Evolutionary conservation across 2,113 vertebrate genomes (phyloP).

Genomic region (Raphicerus campestris): DNA sequence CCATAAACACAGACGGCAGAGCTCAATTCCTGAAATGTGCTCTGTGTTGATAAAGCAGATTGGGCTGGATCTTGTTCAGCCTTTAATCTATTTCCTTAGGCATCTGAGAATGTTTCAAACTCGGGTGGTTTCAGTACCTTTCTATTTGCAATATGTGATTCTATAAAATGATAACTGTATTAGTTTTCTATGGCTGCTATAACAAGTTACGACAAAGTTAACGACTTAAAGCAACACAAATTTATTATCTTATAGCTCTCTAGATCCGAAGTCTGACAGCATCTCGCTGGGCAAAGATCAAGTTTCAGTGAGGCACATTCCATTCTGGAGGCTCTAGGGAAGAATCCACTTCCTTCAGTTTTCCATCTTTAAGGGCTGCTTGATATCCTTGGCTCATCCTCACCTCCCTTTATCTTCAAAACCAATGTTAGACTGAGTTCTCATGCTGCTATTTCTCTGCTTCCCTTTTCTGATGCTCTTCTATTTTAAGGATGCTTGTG

Average conservation of each 20-base stretch:
- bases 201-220: not conserved
- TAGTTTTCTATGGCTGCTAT: not conserved
- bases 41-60: conserved; percentile 37
- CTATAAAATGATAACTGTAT: conserved; percentile 39
- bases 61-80: not conserved
- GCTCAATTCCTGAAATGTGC: conserved; percentile 11
- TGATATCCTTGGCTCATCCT: not conserved
- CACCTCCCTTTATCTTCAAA: not conserved
- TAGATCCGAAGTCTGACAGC: not conserved
- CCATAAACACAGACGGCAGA: not conserved
- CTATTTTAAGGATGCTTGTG: not conserved
- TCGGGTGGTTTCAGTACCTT: conserved; percentile 35
- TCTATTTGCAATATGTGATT: conserved; percentile 11
- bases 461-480: not conserved
- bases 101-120: conserved; percentile 24
- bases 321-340: not conserved
- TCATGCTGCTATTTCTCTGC: not conserved
- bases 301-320: not conserved
- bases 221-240: not conserved
- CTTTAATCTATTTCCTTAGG: conserved; percentile 38
- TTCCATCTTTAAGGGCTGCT: not conserved
- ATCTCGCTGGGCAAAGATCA: not conserved
- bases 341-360: not conserved
- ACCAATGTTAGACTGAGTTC: not conserved
- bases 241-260: not conserved